Conservation (phyloP, 2,888 invertebrate species). For the Chorisops tibialis region DNA sequence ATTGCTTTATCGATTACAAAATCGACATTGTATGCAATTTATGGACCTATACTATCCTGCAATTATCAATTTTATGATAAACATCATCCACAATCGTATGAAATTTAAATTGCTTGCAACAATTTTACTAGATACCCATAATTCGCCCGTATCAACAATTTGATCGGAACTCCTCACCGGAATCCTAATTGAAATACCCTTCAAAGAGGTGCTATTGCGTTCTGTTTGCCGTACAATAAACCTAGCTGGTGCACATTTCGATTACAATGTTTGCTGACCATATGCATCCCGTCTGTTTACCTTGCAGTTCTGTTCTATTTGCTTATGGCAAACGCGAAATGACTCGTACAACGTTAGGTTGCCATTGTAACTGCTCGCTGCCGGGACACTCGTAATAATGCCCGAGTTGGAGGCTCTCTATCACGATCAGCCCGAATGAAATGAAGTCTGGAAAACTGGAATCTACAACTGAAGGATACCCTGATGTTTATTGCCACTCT, state of each 20-base stretch:
- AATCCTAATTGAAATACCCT: conserved; percentile 17
- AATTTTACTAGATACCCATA: background rate
- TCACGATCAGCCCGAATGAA: background rate
- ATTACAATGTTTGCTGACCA: conserved; percentile 20
- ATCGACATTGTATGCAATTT: no score
- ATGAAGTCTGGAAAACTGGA: background rate
- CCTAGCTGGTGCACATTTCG: conserved; percentile 12
- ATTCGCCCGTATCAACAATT: conserved; percentile 1
- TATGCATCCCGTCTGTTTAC: conserved; percentile 15
- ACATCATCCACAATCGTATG: no score
- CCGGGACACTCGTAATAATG: no score
- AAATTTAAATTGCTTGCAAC: conserved; percentile 13
- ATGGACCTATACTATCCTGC: no score
- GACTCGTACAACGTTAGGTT: background rate
- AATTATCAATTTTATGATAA: no score
- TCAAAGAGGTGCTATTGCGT: background rate
- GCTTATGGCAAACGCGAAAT: conserved; percentile 17
- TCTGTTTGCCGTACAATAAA: background rate
- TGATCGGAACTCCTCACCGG: conserved; percentile 2
- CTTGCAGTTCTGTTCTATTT: conserved; percentile 10
- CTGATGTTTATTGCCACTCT: conserved; percentile 14
- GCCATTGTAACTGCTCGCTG: no score
- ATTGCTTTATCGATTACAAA: no score
- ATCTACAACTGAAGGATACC: background rate
- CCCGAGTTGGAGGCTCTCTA: background rate